Base-by-base conservation (phyloP, 2,113 vertebrate species). In the Chloropsis cyanopogon region DNA sequence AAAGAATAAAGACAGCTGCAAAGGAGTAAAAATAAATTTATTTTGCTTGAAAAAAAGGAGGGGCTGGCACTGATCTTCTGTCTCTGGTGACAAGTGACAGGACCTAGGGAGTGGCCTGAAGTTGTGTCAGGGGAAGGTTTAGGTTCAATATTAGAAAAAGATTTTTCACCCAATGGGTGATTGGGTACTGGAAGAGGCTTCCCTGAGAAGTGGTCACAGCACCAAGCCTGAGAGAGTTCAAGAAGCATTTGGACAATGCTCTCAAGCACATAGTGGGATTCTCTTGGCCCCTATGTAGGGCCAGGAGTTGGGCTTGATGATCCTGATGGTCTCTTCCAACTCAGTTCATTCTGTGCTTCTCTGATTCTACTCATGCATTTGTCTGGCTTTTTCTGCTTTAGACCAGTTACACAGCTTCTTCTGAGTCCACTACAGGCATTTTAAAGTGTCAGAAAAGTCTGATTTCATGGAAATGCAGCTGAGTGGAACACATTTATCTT, bases 401-500 rank as follows among this genome's bases (percentile, higher is more conserved):
- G 52, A 35, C 44, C 44, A 82, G 65, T 85, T 86, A 53, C 15
- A 24, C 54, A 77, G 59, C 49, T 92, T 96, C 93, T 50, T 60
- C 81, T 7, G 25, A 85, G 41, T 88, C 85, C 88, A 90, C 46
- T 2, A 7, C 19, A 46, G 19, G 57, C 56, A 63, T 82, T 96
- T 81, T 73, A 70, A 86, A 73, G 46, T 79, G 54, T 88, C 56
- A 91, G 90, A 95, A 94, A 86, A 91, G 52, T 90, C 88, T 83
- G 72, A 82, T 92, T 90, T 93, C 37, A 76, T 69, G 56, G 57
- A 93, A 94, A 90, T 44, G 39, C 53, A 85, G 54, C 65, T 60
- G 65, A 29, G 61, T 80, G 91, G 68, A 73, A 93, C 44, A 31
- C 31, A 71, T 95, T 94, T 95, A 63, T 96, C 61, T 37, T 88